A percentile compares a stretch with the other conserved stretches of the same genome.
Conservation (phyloP, 2,797 vertebrate genomes). For the Anguilla anguilla region DNA sequence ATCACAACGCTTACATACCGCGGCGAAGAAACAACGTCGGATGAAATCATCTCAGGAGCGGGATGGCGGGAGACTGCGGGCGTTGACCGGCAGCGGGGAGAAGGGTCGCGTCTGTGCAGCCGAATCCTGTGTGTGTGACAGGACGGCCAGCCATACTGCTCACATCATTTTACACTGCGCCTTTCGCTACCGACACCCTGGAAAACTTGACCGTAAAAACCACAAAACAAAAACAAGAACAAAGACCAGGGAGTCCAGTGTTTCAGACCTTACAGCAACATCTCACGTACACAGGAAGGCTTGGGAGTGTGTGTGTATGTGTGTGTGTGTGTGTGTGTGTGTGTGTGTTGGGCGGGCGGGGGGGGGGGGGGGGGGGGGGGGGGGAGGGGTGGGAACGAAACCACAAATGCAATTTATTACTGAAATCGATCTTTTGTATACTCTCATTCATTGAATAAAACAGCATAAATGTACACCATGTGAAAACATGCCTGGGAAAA, state of each 20-base stretch:
- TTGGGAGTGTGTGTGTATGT: neutral
- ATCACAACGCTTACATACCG: neutral
- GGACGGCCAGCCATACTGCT: too few relatives aligned
- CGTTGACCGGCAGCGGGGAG: neutral
- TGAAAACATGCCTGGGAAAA: too few relatives aligned
- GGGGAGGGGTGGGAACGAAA: too few relatives aligned
- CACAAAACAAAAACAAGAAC: neutral
- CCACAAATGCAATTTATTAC: too few relatives aligned
- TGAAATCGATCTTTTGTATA: too few relatives aligned
- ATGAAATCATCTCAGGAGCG: neutral
- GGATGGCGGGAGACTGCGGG: neutral
- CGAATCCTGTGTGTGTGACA: neutral
- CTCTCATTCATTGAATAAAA: too few relatives aligned
- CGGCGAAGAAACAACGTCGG: neutral
- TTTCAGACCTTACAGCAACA: neutral
- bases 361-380: too few relatives aligned
- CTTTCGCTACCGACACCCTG: neutral
- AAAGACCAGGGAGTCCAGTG: neutral
- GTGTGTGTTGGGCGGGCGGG: too few relatives aligned
- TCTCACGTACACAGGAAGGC: neutral
- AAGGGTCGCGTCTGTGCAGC: neutral
- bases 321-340: too few relatives aligned
- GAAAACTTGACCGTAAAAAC: neutral
- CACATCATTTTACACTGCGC: neutral
- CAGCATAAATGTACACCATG: too few relatives aligned